These are phyloP conservation scores for Anniella stebbinsi DNA, from an alignment of 2,797 vertebrate species.

Conservation along the genomic window DNA sequence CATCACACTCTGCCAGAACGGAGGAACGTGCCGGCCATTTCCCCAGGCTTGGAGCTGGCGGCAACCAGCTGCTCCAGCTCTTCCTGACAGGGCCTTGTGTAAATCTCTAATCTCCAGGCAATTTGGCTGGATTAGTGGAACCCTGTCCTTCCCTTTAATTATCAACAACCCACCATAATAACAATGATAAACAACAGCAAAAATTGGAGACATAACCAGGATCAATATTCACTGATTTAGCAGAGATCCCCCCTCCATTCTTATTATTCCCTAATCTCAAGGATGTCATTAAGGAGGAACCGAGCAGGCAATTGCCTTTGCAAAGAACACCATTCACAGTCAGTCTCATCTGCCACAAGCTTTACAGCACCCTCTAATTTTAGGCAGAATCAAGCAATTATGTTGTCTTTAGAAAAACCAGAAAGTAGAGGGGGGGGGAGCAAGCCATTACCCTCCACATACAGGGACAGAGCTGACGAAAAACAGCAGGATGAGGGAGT, in stretches of 20 bases:
- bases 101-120: neutral
- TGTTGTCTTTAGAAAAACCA: neutral
- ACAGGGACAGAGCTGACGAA: neutral
- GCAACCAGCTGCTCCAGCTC: neutral
- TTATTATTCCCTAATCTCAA: neutral
- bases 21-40: neutral
- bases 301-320: fast-evolving
- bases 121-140: neutral
- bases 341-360: neutral
- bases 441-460: neutral
- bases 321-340: neutral
- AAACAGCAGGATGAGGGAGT: neutral
- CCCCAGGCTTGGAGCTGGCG: neutral
- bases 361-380: neutral
- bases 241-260: neutral
- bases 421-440: neutral
- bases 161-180: constrained; percentile 31
- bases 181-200: constrained; percentile 27
- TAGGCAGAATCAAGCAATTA: constrained; percentile 37
- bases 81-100: neutral
- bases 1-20: neutral
- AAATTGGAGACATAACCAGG: fast-evolving
- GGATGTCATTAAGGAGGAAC: neutral
- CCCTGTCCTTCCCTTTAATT: constrained; percentile 44
- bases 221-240: constrained; percentile 13